phyloP scores from a whole-genome alignment of 1,140 invertebrate genomes.

The Diprion similis region DNA sequence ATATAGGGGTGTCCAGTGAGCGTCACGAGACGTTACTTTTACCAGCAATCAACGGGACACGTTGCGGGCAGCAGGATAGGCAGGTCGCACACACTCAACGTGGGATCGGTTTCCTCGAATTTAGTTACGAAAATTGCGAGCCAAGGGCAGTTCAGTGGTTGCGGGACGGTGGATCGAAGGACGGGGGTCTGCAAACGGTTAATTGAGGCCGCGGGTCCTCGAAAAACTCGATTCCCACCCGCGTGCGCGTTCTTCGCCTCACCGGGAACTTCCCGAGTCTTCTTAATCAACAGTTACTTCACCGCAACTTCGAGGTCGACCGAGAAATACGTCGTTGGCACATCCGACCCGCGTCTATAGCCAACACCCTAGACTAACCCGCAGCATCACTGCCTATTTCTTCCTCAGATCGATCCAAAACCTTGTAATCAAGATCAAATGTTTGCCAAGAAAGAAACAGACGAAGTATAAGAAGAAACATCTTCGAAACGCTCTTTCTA shows the following conservation, averaged over 20 bases:
- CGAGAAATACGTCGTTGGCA: constrained; percentile 1
- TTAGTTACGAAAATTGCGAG: constrained; percentile 33
- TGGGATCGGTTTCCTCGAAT: constrained; percentile 32
- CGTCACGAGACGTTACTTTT: neutral
- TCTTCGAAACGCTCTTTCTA: neutral
- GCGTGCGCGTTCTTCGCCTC: neutral
- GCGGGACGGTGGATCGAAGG: no score
- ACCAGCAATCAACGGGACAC: neutral
- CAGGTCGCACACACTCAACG: constrained; percentile 11
- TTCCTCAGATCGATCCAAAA: neutral
- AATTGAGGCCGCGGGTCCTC: neutral
- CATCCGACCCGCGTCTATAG: neutral
- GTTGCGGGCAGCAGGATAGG: neutral
- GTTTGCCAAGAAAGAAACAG: neutral
- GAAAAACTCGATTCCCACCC: neutral
- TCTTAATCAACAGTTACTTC: constrained; percentile 7
- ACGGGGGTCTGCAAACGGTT: neutral
- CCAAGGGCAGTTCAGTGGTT: neutral
- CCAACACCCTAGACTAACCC: neutral
- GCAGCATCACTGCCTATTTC: no score
- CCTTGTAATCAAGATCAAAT: neutral
- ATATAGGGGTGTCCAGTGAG: no score
- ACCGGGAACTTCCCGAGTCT: neutral
- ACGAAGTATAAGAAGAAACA: neutral
- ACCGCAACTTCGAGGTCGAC: neutral